phyloP scores from a whole-genome alignment of 92 coral and sea anemone species.

The Epizoanthus scotinus region DNA sequence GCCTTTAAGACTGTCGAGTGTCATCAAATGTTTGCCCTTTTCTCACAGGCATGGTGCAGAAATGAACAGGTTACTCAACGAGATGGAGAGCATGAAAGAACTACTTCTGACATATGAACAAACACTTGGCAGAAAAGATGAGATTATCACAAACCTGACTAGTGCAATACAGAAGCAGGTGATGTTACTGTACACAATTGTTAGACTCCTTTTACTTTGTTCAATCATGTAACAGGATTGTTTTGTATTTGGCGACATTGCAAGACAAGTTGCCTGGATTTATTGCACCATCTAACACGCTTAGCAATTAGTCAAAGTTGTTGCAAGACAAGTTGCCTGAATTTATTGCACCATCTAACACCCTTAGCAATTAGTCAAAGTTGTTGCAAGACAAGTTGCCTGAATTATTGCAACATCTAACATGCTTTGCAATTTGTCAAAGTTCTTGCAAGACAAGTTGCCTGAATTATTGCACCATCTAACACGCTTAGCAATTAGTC shows the following conservation, averaged over 20 bases:
- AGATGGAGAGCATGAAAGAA: constrained; percentile 93
- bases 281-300: no score
- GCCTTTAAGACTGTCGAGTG: no score
- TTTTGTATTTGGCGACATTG: no score
- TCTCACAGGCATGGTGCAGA: constrained; percentile 81
- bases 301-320: no score
- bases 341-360: neutral
- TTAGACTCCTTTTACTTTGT: neutral
- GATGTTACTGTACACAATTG: neutral
- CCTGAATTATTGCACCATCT: neutral
- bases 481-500: no score
- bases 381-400: no score
- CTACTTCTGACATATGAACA: constrained; percentile 89
- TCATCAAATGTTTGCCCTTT: neutral
- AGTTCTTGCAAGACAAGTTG: no score
- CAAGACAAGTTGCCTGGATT: neutral
- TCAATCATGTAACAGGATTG: neutral
- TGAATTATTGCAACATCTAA: neutral
- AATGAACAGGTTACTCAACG: constrained; percentile 85
- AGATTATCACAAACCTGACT: constrained; percentile 87
- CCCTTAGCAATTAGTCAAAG: no score
- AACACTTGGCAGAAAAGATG: constrained; percentile 84
- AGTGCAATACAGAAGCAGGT: constrained; percentile 96
- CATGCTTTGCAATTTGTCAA: no score
- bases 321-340: no score